A percentile compares a stretch with the other conserved stretches of the same genome.
Evolutionary conservation across 2,888 invertebrate species (phyloP).

Genomic region (Ametastegia equiseti): DNA sequence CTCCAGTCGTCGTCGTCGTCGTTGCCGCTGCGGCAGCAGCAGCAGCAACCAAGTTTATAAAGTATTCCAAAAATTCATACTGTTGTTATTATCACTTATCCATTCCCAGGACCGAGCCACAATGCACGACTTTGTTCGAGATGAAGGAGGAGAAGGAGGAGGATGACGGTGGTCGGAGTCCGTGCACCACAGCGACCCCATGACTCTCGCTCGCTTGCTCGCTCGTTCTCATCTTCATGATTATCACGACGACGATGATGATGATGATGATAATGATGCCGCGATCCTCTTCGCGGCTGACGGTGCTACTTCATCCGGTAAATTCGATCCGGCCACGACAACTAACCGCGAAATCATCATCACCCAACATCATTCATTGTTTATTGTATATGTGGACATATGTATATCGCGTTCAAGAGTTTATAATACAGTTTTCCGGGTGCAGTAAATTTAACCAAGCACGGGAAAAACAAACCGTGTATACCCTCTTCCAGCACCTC

Average conservation of each 20-base stretch:
- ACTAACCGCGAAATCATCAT: background rate
- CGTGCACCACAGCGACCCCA: background rate
- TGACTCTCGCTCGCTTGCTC: background rate
- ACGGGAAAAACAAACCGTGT: too few species aligned
- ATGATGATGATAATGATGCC: too few species aligned
- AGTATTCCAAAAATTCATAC: slow-evolving; percentile 68
- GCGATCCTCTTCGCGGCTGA: background rate
- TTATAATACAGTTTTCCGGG: background rate
- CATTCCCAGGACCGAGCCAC: slow-evolving; percentile 58
- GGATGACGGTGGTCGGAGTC: slow-evolving; percentile 21
- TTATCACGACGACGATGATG: too few species aligned
- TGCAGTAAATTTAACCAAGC: background rate
- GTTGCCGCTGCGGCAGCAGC: slow-evolving; percentile 28
- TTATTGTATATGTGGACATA: background rate
- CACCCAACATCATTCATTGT: background rate
- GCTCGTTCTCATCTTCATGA: slow-evolving; percentile 1
- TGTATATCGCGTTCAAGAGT: too few species aligned
- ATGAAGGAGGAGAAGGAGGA: too few species aligned
- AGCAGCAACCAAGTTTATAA: slow-evolving; percentile 55
- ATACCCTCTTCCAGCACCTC: too few species aligned
- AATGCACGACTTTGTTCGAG: slow-evolving; percentile 59
- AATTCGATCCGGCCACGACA: background rate
- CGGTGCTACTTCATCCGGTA: background rate
- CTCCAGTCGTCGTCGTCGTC: background rate
- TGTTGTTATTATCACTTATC: slow-evolving; percentile 68